These are phyloP conservation scores for Sebastolobus alascanus DNA, from an alignment of 2,797 vertebrate genomes.

Conservation along the genomic window DNA sequence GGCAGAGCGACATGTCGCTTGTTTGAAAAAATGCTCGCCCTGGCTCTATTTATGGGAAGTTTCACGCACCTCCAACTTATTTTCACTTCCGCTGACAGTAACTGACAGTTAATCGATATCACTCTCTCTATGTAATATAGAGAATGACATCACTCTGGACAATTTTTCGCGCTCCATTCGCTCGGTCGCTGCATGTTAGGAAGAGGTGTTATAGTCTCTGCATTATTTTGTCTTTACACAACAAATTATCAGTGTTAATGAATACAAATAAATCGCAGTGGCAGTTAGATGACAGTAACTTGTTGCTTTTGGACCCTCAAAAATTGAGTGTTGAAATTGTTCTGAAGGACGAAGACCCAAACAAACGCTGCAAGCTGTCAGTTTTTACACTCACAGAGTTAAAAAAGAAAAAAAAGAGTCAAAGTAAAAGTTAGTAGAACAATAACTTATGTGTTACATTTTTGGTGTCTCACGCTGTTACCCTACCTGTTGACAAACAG, in stretches of 20 bases:
- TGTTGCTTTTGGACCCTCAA: neutral
- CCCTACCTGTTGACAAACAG: conserved; percentile 48
- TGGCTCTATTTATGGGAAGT: too few species aligned
- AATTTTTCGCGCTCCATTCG: too few species aligned
- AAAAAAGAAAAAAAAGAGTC: neutral
- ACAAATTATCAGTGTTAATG: neutral
- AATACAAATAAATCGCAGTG: neutral
- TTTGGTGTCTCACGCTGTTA: neutral
- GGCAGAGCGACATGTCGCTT: too few species aligned
- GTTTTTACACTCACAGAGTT: neutral
- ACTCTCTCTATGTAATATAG: too few species aligned
- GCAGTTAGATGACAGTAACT: neutral
- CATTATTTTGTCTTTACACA: neutral
- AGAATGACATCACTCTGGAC: too few species aligned
- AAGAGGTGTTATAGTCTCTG: neutral
- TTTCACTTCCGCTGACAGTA: too few species aligned
- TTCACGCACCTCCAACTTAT: accelerated
- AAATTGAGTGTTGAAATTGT: too few species aligned
- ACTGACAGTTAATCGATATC: too few species aligned
- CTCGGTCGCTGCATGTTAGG: too few species aligned
- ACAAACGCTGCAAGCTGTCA: neutral
- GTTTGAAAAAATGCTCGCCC: too few species aligned
- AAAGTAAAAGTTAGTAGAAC: neutral
- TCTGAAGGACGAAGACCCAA: neutral
- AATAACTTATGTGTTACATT: neutral